Percentiles rank a stretch among this genome's conserved stretches.
Evolutionary conservation across 2,888 invertebrate species (phyloP).

Genomic region (Melikaiella ostensackeni): DNA sequence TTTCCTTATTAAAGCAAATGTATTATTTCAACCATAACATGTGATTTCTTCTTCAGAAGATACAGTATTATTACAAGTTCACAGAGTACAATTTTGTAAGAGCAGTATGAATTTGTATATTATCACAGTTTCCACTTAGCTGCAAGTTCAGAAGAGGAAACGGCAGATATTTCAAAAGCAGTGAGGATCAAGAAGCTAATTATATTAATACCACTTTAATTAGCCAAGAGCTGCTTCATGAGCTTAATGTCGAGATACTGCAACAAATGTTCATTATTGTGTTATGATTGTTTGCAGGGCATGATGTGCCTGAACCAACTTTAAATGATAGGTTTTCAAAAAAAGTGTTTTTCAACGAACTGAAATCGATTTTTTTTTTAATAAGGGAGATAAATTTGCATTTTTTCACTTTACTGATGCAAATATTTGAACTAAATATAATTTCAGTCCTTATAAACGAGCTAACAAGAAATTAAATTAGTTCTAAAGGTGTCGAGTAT

Average conservation of each 20-base stretch:
- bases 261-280: not conserved
- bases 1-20: no score
- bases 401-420: no score
- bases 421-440: no score
- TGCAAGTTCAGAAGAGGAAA: not conserved
- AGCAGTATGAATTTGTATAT: not conserved
- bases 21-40: no score
- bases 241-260: not conserved
- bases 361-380: no score
- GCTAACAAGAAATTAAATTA: no score
- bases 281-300: not conserved
- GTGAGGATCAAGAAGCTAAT: not conserved
- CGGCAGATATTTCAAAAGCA: not conserved
- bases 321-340: no score
- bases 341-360: no score
- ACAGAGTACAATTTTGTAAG: not conserved
- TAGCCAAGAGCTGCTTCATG: not conserved
- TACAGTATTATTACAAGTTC: not conserved
- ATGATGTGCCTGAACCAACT: no score
- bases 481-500: no score
- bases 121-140: not conserved
- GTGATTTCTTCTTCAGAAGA: not conserved
- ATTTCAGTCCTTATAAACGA: no score
- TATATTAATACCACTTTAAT: not conserved
- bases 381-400: no score